Evolutionary conservation across 2,888 invertebrate genomes (phyloP), one percentile per base, ranked within the genome.

Genomic region (Slavum lentiscoides): DNA sequence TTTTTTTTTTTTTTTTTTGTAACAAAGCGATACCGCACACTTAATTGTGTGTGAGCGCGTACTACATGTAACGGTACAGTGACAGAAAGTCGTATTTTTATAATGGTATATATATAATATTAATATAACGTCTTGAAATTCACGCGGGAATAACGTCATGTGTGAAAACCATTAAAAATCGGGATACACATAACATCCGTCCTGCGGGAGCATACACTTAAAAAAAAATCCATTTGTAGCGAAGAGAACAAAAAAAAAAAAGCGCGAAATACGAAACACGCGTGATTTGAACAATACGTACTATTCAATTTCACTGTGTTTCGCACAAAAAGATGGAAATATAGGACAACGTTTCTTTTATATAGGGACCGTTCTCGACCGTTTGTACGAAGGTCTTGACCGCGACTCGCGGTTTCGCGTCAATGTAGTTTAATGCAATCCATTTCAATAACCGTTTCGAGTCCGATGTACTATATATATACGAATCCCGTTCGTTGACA

Each of bases 401-500:
- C 59, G 11, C 61, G 23, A 9, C 23, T 9, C 2, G 23, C 23
- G 11, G 13, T 23, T 59, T 23, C 23, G 13, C 13, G 61, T 61
- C 2, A 23, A 5, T 23, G 21, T n/a, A 13, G 19, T 69, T 55
- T 49, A 62, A 62, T 62, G 30, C 49, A 74, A 74, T 74, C 53
- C 74, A 53, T 64, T 74, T 74, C 53, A n/a, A 73, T 61, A 73
- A 61, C 13, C 19, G 49, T 73, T 62, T 73, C 61, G 30, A 66
- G 53, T 66, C 37, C 53, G 37, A 15, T 1, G 19, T 59, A 59
- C 6, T 9, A 17, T n/a, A n/a, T n/a, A n/a, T n/a, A n/a, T 17
- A 55, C 59, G 15, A 59, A 59, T 17, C 39, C 59, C 5, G 5
- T 9, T 13, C 15, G 13, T 58, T 15, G 39, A 72, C 21, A 21